Base-by-base conservation (phyloP, 2,888 invertebrate genomes). In the Pammene aurita region DNA sequence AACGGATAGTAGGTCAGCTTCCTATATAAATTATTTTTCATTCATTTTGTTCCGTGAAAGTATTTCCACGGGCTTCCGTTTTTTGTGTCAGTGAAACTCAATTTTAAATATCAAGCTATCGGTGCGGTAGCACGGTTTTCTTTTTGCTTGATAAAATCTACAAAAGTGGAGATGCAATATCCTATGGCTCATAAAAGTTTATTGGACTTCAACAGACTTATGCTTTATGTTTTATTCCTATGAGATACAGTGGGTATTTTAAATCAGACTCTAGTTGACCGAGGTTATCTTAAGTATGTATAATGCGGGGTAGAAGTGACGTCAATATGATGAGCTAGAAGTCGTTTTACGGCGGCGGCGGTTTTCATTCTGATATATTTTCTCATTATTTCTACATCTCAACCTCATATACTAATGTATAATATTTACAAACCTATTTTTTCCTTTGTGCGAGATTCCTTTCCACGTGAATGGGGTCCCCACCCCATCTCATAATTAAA, bases 1-100 rank as follows among this genome's bases (percentile, higher is more conserved):
- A 77, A 74, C 76, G 75, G 75, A 77, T 78, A 78, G 75, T 76
- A 74, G 77, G 74, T 75, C 74, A 73, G 72, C 72, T 71, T 48
- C 72, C 68, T 63, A 76, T 71, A 78, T 76, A 79, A 75, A 82
- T 79, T 79, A 76, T 75, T 72, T 72, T 72, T 56, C 58, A 66
- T 64, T 74, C 76, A 75, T 76, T 74, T 70, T 73, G 71, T 73
- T 67, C 58, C 67, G 72, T 72, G 72, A 46, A 74, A 82, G 78
- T 69, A 72, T 74, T 72, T 67, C 66, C 64, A 34, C 56, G 44
- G 60, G 67, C 64, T 14, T 62, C 68, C 69, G 66, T 66, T 69
- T 71, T 66, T 61, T 66, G 70, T 61, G 42, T 62, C 50, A 61
- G 48, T 52, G 50, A 52, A 62, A 70, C 55, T 60, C 55, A 60